Evolutionary conservation across 2,888 invertebrate species (phyloP), one percentile per base, ranked within the genome.

Genomic region (Netelia virgata): DNA sequence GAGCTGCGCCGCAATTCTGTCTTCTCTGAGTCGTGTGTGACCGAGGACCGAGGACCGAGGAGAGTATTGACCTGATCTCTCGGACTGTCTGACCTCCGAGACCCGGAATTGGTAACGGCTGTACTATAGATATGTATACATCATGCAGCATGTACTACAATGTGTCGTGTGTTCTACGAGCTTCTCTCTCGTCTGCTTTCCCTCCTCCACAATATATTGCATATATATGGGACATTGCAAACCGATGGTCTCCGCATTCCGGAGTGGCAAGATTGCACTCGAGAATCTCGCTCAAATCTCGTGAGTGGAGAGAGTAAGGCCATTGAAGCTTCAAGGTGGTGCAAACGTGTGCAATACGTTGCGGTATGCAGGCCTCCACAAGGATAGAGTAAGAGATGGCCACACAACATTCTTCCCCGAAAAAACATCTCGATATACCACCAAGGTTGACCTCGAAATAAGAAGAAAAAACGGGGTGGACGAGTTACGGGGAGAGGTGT

Each of bases 251-350:
- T 36, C 57, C 50, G 59, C 74, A 83, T 83, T 83, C 83, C 79
- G 70, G 66, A 43, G 55, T 50, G 64, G 74, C 83, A 75, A 83
- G 83, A 83, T 83, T 83, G 83, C 64, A 79, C 16, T 64, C 23
- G 69, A 70, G 74, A 70, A 79, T 79, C 61, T 73, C 61, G 6
- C 55, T 57, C 75, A 79, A 83, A 83, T 83, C 79, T 63, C 70
- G 83, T 41, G 63, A 78, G 59, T 43, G 55, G 18, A 64, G 75
- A 69, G 53, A 57, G 16, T 14, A 18, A 16, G 8, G 6, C 57
- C 18, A 16, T 18, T 6, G 14, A 16, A 14, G 11, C 20, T 57
- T 57, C 10, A 18, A 16, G 47, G 18, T 18, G 57, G n/a, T 9
- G 18, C 14, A 8, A 59, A 20, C 69, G 41, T 43, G 36, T 28